A percentile compares a stretch with the other conserved stretches of the same genome.
Conservation (phyloP, 1,140 invertebrate species). For the Nebria ingens region DNA sequence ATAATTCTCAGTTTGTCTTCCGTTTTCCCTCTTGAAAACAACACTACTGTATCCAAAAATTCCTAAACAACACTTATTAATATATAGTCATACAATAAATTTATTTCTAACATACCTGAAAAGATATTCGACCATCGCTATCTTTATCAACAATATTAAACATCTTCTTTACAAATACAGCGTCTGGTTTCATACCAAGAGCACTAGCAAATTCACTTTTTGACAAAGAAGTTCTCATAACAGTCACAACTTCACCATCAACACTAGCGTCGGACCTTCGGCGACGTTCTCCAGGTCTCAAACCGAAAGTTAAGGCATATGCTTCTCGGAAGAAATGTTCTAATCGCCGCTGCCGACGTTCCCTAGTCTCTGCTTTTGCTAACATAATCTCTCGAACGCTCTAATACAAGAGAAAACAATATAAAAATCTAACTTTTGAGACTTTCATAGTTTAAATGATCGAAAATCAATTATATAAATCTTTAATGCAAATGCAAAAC, state of each 20-base stretch:
- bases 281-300: slow-evolving; percentile 63
- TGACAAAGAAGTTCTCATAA: slow-evolving; percentile 87
- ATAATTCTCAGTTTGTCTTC: slow-evolving; percentile 95
- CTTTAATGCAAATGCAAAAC: background rate
- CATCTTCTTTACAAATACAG: slow-evolving; percentile 98
- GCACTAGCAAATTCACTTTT: slow-evolving; percentile 96
- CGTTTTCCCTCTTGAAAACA: slow-evolving; percentile 83
- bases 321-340: slow-evolving; percentile 99
- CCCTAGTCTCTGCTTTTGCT: slow-evolving; percentile 89
- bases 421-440: background rate
- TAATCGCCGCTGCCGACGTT: slow-evolving; percentile 83
- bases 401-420: slow-evolving; percentile 30
- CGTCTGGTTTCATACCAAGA: slow-evolving; percentile 90
- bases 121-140: slow-evolving; percentile 89
- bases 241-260: slow-evolving; percentile 78
- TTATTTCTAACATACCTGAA: slow-evolving; percentile 50
- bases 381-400: slow-evolving; percentile 75
- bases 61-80: slow-evolving; percentile 45
- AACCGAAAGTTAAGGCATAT: slow-evolving; percentile 87
- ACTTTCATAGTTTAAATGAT: slow-evolving; percentile 2
- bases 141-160: slow-evolving; percentile 98
- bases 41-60: slow-evolving; percentile 90
- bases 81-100: slow-evolving; percentile 8
- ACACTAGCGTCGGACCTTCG: slow-evolving; percentile 58
- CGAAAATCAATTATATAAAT: slow-evolving; percentile 10